phyloP scores from a whole-genome alignment of 37 sponge, comb jelly and placozoan genomes.

The Crambe crambe region DNA sequence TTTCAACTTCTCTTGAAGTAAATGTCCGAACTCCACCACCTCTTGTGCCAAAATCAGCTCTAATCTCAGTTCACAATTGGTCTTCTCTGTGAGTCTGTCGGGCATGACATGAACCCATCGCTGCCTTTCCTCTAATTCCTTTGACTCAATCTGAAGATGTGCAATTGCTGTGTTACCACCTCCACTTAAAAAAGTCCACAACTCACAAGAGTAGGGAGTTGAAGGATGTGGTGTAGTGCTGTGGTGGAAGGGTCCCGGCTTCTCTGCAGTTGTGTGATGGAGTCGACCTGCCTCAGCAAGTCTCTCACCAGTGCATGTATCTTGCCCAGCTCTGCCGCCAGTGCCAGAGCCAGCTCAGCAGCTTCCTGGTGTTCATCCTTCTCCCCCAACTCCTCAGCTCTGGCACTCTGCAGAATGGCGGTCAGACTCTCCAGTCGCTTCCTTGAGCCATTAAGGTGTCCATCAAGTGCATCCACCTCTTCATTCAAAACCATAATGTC shows the following conservation, averaged over 20 bases:
- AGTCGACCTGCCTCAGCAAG: constrained; percentile 30
- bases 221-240: constrained; percentile 64
- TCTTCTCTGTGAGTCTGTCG: constrained; percentile 67
- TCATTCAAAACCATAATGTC: constrained; percentile 79
- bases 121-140: constrained; percentile 20
- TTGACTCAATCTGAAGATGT: background rate
- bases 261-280: constrained; percentile 6
- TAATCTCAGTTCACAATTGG: constrained; percentile 65
- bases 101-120: constrained; percentile 58
- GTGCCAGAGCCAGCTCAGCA: constrained; percentile 28
- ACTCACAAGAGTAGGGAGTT: constrained; percentile 34
- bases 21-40: background rate
- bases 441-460: background rate
- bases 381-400: constrained; percentile 63
- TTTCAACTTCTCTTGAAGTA: constrained; percentile 5
- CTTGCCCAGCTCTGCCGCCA: background rate
- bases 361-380: constrained; percentile 10
- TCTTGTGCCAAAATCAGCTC: constrained; percentile 28
- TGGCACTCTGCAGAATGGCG: constrained; percentile 29
- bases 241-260: constrained; percentile 8
- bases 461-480: constrained; percentile 49
- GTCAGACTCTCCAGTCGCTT: constrained; percentile 22
- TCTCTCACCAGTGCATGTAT: constrained; percentile 17
- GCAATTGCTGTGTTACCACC: too few species aligned
- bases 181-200: background rate